Percentiles rank a stretch among this genome's conserved stretches.
Conservation (phyloP, 2,888 invertebrate genomes). For the Globia sparganii region DNA sequence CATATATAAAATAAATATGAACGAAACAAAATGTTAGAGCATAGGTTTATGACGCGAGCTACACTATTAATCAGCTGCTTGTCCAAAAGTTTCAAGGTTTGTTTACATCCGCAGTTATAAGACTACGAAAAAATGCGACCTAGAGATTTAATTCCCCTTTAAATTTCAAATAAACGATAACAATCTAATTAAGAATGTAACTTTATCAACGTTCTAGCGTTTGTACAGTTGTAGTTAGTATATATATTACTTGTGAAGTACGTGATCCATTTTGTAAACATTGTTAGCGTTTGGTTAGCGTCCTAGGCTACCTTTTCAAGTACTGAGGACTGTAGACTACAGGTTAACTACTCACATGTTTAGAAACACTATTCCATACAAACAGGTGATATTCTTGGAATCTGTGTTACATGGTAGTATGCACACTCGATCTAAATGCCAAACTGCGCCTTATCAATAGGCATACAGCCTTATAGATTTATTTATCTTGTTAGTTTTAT, state of each 20-base stretch:
- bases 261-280: constrained; percentile 87
- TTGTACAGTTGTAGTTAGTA: constrained; percentile 72
- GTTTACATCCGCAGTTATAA: constrained; percentile 44
- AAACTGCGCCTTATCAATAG: constrained; percentile 31
- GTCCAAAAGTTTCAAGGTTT: constrained; percentile 44
- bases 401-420: constrained; percentile 45
- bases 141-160: constrained; percentile 15
- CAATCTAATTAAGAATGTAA: constrained; percentile 60
- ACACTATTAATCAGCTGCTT: constrained; percentile 26
- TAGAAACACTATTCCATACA: constrained; percentile 57
- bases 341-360: constrained; percentile 58
- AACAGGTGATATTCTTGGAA: constrained; percentile 62
- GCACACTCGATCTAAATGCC: constrained; percentile 37
- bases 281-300: constrained; percentile 80
- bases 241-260: constrained; percentile 73
- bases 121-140: constrained; percentile 13
- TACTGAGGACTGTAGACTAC: constrained; percentile 29
- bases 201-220: constrained; percentile 60
- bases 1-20: constrained; percentile 31
- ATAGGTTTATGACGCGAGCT: constrained; percentile 20
- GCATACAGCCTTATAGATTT: constrained; percentile 6
- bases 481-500: constrained; percentile 25
- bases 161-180: constrained; percentile 22
- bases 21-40: constrained; percentile 16
- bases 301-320: constrained; percentile 55